phyloP scores from a whole-genome alignment of 2,888 invertebrate species.

The Ramazzottius varieornatus region DNA sequence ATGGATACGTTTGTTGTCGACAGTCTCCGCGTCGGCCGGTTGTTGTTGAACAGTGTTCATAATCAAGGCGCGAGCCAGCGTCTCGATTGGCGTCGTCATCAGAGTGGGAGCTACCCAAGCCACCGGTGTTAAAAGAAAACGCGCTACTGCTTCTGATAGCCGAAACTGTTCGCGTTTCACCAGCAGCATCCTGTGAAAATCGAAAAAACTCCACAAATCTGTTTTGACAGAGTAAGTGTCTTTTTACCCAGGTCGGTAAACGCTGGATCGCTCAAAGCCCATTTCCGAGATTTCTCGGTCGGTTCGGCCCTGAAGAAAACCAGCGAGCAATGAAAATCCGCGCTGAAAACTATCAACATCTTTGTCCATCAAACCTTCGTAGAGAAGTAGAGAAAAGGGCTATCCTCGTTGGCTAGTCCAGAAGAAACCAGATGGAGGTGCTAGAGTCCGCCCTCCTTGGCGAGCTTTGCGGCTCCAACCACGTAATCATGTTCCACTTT shows the following conservation, averaged over 20 bases:
- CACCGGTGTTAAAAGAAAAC: slow-evolving; percentile 17
- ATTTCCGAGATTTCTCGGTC: slow-evolving; percentile 20
- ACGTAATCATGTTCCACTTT: slow-evolving; percentile 30
- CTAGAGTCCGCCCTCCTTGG: slow-evolving; percentile 23
- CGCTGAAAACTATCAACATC: background rate
- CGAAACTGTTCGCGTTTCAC: slow-evolving; percentile 17
- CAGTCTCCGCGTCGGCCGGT: slow-evolving; percentile 11
- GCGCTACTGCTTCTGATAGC: slow-evolving; percentile 12
- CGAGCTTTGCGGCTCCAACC: slow-evolving; percentile 23
- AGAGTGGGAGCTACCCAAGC: slow-evolving; percentile 18
- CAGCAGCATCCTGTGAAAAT: slow-evolving; percentile 15
- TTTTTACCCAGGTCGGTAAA: slow-evolving; percentile 21
- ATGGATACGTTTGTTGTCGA: slow-evolving; percentile 19
- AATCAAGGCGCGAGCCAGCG: slow-evolving; percentile 17
- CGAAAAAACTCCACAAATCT: too few relatives aligned
- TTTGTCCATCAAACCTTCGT: slow-evolving; percentile 22
- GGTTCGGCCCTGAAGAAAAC: slow-evolving; percentile 17
- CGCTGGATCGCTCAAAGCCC: slow-evolving; percentile 17
- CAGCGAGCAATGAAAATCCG: background rate
- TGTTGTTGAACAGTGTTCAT: background rate
- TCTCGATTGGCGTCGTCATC: slow-evolving; percentile 17
- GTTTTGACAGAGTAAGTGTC: too few relatives aligned
- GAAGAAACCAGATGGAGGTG: slow-evolving; percentile 27
- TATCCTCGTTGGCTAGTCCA: slow-evolving; percentile 25
- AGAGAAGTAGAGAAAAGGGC: slow-evolving; percentile 23